Conservation (phyloP, 2,888 invertebrate genomes). For the Loripinus fragilis region DNA sequence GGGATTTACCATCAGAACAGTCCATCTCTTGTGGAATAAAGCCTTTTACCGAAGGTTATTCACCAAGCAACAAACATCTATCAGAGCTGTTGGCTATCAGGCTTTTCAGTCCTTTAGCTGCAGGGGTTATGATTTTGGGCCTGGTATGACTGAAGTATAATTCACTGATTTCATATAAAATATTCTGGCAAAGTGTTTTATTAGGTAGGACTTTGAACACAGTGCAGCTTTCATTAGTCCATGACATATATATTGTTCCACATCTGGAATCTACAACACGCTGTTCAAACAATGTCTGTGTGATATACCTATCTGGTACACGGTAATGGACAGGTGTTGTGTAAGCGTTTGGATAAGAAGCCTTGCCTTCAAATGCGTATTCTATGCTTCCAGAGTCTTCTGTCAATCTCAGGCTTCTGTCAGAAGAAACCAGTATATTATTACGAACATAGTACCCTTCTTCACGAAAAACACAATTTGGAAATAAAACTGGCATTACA, state of each 20-base stretch:
- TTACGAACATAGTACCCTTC: constrained; percentile 22
- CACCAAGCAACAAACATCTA: constrained; percentile 22
- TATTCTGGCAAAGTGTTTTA: background rate
- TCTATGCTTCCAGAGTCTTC: background rate
- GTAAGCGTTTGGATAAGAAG: constrained; percentile 5
- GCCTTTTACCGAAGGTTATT: constrained; percentile 31
- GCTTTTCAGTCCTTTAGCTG: constrained; percentile 11
- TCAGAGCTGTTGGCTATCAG: background rate
- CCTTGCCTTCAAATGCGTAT: constrained; percentile 33
- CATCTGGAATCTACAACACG: background rate
- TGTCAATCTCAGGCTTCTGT: constrained; percentile 20
- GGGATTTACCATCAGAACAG: background rate
- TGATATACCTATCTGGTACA: constrained; percentile 13
- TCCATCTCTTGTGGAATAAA: background rate
- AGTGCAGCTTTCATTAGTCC: constrained; percentile 6
- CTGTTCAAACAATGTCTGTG: constrained; percentile 26
- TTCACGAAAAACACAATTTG: constrained; percentile 13
- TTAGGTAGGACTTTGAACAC: background rate
- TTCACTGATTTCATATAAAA: background rate
- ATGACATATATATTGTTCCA: constrained; percentile 26
- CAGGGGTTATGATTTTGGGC: background rate
- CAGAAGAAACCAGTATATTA: constrained; percentile 26
- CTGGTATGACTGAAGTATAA: background rate
- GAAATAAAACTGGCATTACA: constrained; percentile 29
- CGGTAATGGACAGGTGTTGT: constrained; percentile 1